phyloP scores from a whole-genome alignment of 2,797 vertebrate species.

The Phataginus tetradactyla region DNA sequence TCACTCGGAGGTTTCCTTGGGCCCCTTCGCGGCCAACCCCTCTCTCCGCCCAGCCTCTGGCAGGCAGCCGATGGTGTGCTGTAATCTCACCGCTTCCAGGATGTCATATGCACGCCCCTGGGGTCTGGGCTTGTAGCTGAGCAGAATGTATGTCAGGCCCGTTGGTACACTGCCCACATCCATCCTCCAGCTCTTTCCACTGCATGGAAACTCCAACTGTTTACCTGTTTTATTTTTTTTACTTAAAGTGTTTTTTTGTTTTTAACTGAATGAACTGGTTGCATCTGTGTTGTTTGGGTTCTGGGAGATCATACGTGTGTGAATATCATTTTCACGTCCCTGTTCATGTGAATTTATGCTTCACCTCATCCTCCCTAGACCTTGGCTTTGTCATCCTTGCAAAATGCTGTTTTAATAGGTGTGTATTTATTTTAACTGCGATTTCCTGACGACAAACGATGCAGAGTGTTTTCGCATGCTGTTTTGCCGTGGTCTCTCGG shows the following conservation, averaged over 20 bases:
- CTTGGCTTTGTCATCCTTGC: neutral
- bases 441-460: neutral
- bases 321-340: neutral
- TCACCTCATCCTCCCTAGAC: neutral
- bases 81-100: neutral
- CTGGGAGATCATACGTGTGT: too few species aligned
- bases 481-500: too few species aligned
- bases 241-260: neutral
- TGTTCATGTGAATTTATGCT: neutral
- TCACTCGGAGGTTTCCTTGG: neutral
- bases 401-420: neutral
- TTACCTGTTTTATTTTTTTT: neutral
- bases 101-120: neutral
- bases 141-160: too few species aligned
- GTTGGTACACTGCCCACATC: too few species aligned
- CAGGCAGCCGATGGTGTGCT: neutral
- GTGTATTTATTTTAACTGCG: neutral
- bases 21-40: neutral
- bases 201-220: accelerated
- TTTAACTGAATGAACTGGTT: neutral
- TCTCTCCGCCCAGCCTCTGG: neutral
- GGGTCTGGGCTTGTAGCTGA: neutral
- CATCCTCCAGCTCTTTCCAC: accelerated
- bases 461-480: neutral
- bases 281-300: neutral